Evolutionary conservation across 2,888 invertebrate species (phyloP), one percentile per base, ranked within the genome.

Genomic region (Hypomecis atomaria): DNA sequence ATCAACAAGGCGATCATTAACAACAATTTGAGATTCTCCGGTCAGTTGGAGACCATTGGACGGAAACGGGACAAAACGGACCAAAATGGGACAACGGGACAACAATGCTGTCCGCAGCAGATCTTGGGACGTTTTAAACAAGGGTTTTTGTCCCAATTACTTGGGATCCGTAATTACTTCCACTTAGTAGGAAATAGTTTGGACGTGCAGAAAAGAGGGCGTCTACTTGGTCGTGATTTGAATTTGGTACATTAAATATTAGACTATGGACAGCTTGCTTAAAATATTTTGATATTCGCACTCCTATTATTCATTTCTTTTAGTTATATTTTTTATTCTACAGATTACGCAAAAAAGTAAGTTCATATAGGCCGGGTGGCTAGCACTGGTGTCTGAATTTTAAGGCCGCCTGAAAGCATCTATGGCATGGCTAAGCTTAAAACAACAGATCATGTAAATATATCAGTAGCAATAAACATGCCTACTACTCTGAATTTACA

Each of bases 111-210:
- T 91, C 92, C 88, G 86, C 78, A 70, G 79, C 92, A 92, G 91
- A 85, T 82, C 82, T 79, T 79, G 78, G 83, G 78, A 78, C 79
- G 81, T 79, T 84, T 87, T 87, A 89, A 92, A 89, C 89, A 89
- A 89, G 90, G 89, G 88, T 84, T 88, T 89, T 88, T 86, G 80
- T 82, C 83, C 84, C 88, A 89, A 91, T 90, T 90, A 89, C 80
- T 78, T 74, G 77, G 81, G 82, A 82, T 79, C 77, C 78, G 79
- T 88, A 88, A 90, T 92, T 90, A 92, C 88, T 89, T 91, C 87
- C 89, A 85, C 86, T 73, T 81, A 81, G 38, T 78, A 77, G 78
- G 77, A 81, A 80, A 63, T 60, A 57, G 58, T 63, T 62, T 6
- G 55, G 55, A 50, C 75, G 72, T 72, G 66, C 67, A 71, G 65